phyloP scores from a whole-genome alignment of 2,888 invertebrate species.

The Eustalomyia histrio region DNA sequence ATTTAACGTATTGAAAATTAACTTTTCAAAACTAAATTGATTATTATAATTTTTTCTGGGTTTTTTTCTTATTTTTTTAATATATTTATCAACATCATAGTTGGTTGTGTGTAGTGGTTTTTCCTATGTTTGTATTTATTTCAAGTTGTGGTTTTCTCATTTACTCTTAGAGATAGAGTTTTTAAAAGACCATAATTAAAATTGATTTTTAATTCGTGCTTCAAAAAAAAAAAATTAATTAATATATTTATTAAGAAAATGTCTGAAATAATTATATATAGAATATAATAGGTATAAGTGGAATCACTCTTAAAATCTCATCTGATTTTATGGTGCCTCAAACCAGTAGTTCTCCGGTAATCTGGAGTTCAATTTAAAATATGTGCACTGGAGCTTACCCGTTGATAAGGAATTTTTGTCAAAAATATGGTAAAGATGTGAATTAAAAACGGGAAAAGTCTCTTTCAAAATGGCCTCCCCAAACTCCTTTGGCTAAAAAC shows the following conservation, averaged over 20 bases:
- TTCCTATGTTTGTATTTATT: neutral
- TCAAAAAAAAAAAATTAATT: neutral
- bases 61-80: neutral
- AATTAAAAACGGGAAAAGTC: too few species aligned
- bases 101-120: neutral
- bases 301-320: too few species aligned
- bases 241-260: slow-evolving; percentile 1
- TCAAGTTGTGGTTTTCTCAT: neutral
- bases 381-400: too few species aligned
- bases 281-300: too few species aligned
- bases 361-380: too few species aligned
- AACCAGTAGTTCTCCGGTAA: too few species aligned
- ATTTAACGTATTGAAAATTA: slow-evolving; percentile 61
- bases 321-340: too few species aligned
- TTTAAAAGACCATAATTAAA: slow-evolving; percentile 40
- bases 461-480: too few species aligned
- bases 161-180: neutral
- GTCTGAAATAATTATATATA: neutral
- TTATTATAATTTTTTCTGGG: slow-evolving; percentile 37
- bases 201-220: slow-evolving; percentile 42
- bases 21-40: slow-evolving; percentile 63
- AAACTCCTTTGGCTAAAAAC: too few species aligned
- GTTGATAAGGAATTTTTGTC: too few species aligned
- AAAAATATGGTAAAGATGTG: too few species aligned
- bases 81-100: slow-evolving; percentile 28